Conservation (phyloP, 2,113 vertebrate genomes). For the Tyto alba region DNA sequence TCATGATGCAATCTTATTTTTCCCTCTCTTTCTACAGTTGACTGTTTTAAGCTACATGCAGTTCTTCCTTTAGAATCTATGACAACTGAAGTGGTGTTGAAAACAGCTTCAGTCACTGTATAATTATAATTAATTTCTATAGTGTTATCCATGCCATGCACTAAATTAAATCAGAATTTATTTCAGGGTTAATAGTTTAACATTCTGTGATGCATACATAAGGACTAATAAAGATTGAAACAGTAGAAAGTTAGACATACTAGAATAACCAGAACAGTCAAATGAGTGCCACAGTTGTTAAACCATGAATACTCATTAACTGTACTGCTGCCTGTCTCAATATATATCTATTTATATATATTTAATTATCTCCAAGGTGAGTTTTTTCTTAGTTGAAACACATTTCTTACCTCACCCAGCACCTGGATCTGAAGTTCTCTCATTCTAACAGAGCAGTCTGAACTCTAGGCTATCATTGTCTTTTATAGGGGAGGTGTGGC, state of each 20-base stretch:
- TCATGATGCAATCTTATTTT: neutral
- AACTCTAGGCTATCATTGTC: neutral
- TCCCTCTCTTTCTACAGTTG: neutral
- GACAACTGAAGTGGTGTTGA: neutral
- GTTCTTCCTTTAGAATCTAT: neutral
- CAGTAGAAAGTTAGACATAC: neutral
- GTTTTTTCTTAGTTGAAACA: neutral
- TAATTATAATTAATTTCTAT: neutral
- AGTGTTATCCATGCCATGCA: neutral
- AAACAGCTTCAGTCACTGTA: neutral
- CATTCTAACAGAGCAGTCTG: neutral
- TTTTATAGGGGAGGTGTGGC: neutral
- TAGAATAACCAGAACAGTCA: neutral
- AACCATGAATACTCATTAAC: neutral
- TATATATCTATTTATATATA: neutral
- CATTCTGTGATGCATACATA: neutral
- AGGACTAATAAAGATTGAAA: neutral
- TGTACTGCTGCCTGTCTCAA: neutral
- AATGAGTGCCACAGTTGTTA: neutral
- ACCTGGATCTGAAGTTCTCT: neutral
- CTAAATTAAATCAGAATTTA: neutral
- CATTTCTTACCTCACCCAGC: neutral
- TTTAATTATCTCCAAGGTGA: neutral
- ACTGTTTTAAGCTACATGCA: neutral
- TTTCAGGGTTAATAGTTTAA: neutral